Evolutionary conservation across 64 coral and sea anemone species (phyloP), one percentile per base, ranked within the genome.

Genomic region (Astreopora myriophthalma): DNA sequence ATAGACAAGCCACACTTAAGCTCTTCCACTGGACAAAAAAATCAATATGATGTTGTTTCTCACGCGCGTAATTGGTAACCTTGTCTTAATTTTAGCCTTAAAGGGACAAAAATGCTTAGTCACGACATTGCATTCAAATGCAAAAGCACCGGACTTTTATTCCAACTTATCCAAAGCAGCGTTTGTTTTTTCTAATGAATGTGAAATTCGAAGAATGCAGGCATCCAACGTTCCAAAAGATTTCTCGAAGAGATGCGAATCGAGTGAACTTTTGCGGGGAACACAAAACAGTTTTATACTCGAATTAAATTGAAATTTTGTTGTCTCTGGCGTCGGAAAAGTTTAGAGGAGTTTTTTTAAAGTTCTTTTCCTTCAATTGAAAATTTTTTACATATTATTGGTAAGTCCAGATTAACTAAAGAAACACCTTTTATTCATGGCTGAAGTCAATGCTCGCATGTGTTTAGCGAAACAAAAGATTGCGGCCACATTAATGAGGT

Each of bases 391-490:
- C 61, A 23, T 7, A 73, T 22, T 20, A 73, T 19, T 34, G 70
- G 70, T 73, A 37, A 38, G 33, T 73, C 33, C 33, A 6, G 32
- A 37, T 73, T 35, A 36, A 70, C 10, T 33, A 30, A 17, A 60
- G 62, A 27, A 27, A 39, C 38, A 42, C 35, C 48, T 32, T 81
- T 62, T 28, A 81, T 35, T 61, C 8, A n/a, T 62, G 49, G 17
- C 30, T 61, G 8, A 10, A 35, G 46, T 44, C 39, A 52, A 26
- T 27, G 31, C 61, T 25, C 5, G n/a, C 20, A 40, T 76, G 19
- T 31, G 25, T 52, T 63, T 81, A 36, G 49, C 8, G n/a, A 30
- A 81, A 81, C 78, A 81, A 81, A 62, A 61, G 78, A 81, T n/a
- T 12, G 17, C 32, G 58, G 16, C 14, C 28, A 60, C 34, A 61